phyloP scores from a whole-genome alignment of 2,797 vertebrate genomes.

The Lateolabrax maculatus region DNA sequence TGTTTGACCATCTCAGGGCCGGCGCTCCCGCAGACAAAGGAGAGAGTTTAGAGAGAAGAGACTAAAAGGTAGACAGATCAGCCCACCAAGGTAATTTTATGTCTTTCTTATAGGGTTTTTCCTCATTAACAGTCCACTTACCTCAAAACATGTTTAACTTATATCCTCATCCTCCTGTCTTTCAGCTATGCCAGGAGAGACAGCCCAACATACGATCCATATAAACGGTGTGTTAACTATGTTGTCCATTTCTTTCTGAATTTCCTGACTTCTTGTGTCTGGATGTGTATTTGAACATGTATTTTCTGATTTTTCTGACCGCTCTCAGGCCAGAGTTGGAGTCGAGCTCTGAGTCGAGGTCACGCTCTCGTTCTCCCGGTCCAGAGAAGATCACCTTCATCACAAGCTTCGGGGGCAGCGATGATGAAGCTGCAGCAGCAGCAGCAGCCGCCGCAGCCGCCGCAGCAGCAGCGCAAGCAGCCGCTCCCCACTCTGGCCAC shows the following conservation, averaged over 20 bases:
- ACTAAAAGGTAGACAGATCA: conserved; percentile 96
- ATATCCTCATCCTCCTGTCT: conserved; percentile 21
- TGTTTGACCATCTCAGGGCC: conserved; percentile 84
- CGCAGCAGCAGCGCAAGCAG: conserved; percentile 73
- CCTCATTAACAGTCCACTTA: neutral
- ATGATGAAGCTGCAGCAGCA: conserved; percentile 88
- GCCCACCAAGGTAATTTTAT: conserved; percentile 91
- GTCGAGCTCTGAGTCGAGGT: conserved; percentile 92
- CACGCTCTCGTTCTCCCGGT: conserved; percentile 89
- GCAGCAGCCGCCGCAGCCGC: conserved; percentile 80
- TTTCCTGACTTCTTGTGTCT: neutral
- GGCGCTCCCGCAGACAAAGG: conserved; percentile 94
- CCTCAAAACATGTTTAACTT: neutral
- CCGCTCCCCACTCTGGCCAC: conserved; percentile 81
- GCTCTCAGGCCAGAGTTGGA: conserved; percentile 89
- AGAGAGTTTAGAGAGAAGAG: conserved; percentile 97
- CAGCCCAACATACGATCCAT: conserved; percentile 98
- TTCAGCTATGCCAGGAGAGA: conserved; percentile 94
- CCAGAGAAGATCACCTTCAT: conserved; percentile 97
- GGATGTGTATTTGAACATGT: neutral
- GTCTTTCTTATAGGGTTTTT: neutral
- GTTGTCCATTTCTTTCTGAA: neutral
- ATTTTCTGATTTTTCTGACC: neutral
- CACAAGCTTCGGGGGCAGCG: conserved; percentile 97
- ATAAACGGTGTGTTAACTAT: conserved; percentile 90